Evolutionary conservation across 2,113 vertebrate species (phyloP), one percentile per base, ranked within the genome.

Genomic region (Hiodon alosoides): DNA sequence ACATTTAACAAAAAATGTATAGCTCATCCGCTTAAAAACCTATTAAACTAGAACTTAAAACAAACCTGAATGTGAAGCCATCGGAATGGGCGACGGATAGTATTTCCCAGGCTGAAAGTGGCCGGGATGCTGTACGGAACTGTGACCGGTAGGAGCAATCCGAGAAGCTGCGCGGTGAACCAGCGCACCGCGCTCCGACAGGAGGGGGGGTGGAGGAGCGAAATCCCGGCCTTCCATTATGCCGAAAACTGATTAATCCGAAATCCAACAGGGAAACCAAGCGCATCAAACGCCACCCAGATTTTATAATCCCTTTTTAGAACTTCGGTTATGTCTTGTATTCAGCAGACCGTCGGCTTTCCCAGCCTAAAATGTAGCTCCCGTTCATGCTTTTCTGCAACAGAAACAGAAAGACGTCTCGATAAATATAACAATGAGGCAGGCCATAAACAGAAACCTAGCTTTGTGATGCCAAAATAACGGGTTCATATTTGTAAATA

Each of bases 161-260:
- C 93, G 91, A 81, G 93, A 91, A 52, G 94, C 84, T 85, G 92
- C 88, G 87, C 94, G 91, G 87, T 95, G 95, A 81, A 93, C 93
- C 87, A 94, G 80, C 84, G 92, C 90, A 85, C 93, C 92, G 86
- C 94, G 93, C 87, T 97, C 95, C 66, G 94, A 87, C 84, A 96
- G 88, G 85, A 98, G 92, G 89, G 94, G 95, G 84, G 95, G 94
- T 89, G 94, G 95, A 81, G 94, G 92, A 69, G 94, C 94, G 83
- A 96, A 98, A 82, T 97, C 96, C 84, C 95, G 93, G 90, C 94
- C 95, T 90, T 98, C 96, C 96, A 98, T 97, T 83, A 81, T 82
- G 82, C 76, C 64, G 79, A 85, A 82, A 85, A 84, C n/a, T 80
- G 86, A 86, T 91, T 90, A 92, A 90, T 90, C 88, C 91, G 78